Evolutionary conservation across 2,888 invertebrate genomes (phyloP).

Genomic region (Heliconius erato): DNA sequence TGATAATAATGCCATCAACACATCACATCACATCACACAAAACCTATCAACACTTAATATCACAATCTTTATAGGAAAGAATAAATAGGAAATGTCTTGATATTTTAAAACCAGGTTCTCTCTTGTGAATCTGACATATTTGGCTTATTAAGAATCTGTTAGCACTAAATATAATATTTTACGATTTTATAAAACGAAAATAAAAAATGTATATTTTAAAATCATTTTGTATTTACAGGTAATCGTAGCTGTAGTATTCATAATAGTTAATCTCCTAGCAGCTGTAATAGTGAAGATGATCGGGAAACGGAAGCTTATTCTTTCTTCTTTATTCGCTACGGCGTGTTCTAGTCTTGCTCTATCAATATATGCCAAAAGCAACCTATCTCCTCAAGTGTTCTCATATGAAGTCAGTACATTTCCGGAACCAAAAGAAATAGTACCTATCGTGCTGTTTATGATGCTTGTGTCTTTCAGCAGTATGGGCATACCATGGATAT

Average conservation of each 20-base stretch:
- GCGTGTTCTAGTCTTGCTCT: slow-evolving; percentile 68
- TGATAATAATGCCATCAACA: too few relatives aligned
- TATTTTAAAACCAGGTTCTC: too few relatives aligned
- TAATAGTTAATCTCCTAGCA: slow-evolving; percentile 71
- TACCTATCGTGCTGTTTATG: slow-evolving; percentile 77
- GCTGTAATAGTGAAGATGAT: slow-evolving; percentile 70
- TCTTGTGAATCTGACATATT: too few relatives aligned
- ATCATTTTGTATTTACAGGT: slow-evolving; percentile 65
- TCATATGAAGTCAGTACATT: slow-evolving; percentile 75
- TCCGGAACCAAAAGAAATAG: slow-evolving; percentile 69
- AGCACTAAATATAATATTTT: too few relatives aligned
- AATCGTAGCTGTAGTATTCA: slow-evolving; percentile 69
- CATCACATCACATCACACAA: too few relatives aligned
- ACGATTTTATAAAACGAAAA: neutral
- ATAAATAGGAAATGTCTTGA: too few relatives aligned
- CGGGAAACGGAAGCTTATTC: slow-evolving; percentile 76
- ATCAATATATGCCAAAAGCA: slow-evolving; percentile 68
- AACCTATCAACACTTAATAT: too few relatives aligned
- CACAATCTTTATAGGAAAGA: too few relatives aligned
- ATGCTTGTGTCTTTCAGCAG: slow-evolving; percentile 72
- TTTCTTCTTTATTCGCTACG: slow-evolving; percentile 69
- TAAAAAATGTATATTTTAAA: neutral
- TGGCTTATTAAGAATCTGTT: too few relatives aligned
- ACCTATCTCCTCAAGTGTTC: slow-evolving; percentile 65
- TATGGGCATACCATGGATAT: slow-evolving; percentile 84